A percentile compares a stretch with the other conserved stretches of the same genome.
These are phyloP conservation scores for Cyphomyrus plagiostoma DNA, from an alignment of 2,113 vertebrate genomes.

Conservation along the genomic window DNA sequence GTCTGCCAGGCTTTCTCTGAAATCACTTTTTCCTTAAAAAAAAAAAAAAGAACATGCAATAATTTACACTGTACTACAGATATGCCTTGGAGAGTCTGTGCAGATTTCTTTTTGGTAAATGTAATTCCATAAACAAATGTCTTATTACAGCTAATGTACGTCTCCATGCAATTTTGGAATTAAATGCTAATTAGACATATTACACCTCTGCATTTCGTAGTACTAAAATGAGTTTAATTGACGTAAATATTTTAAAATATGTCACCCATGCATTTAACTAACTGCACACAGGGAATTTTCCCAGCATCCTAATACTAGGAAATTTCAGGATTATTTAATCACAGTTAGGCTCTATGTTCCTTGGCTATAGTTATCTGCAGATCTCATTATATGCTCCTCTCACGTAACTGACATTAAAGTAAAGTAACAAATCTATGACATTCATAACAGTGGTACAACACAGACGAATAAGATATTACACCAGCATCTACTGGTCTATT, in stretches of 20 bases:
- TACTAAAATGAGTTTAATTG: not conserved
- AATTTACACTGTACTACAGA: not conserved
- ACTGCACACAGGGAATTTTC: not conserved
- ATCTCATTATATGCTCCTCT: not conserved
- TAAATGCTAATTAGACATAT: not conserved
- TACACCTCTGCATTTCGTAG: not conserved
- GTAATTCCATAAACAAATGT: not conserved
- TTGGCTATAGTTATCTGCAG: not conserved
- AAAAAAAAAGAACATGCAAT: not conserved
- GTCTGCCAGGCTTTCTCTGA: not conserved
- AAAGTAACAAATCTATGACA: not conserved
- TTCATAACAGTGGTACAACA: not conserved
- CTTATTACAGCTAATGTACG: not conserved
- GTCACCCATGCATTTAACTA: not conserved
- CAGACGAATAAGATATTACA: not conserved
- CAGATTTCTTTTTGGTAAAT: not conserved
- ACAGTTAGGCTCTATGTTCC: not conserved
- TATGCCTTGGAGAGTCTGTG: not conserved
- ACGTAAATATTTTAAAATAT: not conserved
- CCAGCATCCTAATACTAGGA: not conserved
- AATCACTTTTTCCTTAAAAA: not conserved
- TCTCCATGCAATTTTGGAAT: conserved; percentile 1
- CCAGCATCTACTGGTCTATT: not conserved
- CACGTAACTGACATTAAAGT: not conserved
- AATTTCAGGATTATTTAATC: not conserved